Evolutionary conservation across 1,140 invertebrate genomes (phyloP).

Genomic region (Pteromalus puparum): DNA sequence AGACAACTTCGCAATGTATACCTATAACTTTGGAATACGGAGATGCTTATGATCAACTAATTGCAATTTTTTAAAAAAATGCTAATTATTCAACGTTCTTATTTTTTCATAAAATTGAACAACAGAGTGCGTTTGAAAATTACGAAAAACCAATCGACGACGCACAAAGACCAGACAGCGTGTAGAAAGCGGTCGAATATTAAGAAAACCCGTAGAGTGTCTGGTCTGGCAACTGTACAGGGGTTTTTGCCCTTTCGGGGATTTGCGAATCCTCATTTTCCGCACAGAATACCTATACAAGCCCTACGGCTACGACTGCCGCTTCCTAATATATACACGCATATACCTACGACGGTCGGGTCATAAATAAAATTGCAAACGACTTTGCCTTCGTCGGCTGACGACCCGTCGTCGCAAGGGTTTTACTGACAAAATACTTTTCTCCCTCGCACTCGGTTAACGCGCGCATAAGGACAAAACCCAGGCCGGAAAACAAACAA

Average conservation of each 20-base stretch:
- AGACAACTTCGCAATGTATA: no score
- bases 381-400: conserved; percentile 31
- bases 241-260: conserved; percentile 20
- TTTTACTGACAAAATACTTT: conserved; percentile 35
- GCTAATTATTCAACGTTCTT: no score
- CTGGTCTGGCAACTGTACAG: not conserved
- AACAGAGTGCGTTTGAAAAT: no score
- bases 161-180: not conserved
- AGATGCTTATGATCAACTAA: no score
- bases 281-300: not conserved
- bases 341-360: not conserved
- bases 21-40: no score
- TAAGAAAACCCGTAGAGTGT: not conserved
- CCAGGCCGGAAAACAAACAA: conserved; percentile 22
- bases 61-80: no score
- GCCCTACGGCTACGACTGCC: not conserved
- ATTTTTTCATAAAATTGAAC: no score
- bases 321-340: not conserved
- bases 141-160: no score
- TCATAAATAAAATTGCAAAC: conserved; percentile 52
- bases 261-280: conserved; percentile 37
- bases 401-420: conserved; percentile 31
- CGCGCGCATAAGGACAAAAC: no score
- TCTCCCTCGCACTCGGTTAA: no score
- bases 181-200: not conserved